Evolutionary conservation across 2,113 vertebrate species (phyloP).

Genomic region (Rhinoptilus africanus): DNA sequence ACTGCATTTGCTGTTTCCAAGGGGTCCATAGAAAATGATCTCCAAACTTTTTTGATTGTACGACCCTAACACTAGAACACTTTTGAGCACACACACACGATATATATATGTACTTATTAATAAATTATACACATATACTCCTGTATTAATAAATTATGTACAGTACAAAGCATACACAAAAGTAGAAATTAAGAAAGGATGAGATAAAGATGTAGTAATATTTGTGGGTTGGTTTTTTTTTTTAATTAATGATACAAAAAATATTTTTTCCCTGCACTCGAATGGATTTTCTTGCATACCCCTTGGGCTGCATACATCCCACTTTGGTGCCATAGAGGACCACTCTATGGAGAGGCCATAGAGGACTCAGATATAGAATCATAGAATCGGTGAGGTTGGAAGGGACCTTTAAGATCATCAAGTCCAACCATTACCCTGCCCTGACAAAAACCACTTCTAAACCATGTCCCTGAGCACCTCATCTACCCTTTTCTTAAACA

Average conservation of each 20-base stretch:
- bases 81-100: neutral
- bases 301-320: neutral
- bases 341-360: neutral
- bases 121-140: neutral
- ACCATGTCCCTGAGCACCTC: no score
- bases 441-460: no score
- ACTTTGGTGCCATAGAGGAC: neutral
- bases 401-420: no score
- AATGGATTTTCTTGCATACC: neutral
- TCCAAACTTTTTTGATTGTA: neutral
- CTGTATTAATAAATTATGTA: neutral
- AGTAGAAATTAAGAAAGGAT: neutral
- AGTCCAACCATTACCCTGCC: no score
- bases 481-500: no score
- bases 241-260: neutral
- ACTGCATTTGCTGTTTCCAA: neutral
- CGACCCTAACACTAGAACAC: neutral
- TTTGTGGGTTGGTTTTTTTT: neutral
- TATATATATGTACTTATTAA: neutral
- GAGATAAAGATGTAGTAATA: neutral
- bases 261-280: neutral
- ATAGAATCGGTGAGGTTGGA: no score
- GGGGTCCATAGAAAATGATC: neutral
- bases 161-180: neutral
- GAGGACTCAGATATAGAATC: neutral